Evolutionary conservation across 2,888 invertebrate species (phyloP).

Genomic region (Azorinus chamasolen): DNA sequence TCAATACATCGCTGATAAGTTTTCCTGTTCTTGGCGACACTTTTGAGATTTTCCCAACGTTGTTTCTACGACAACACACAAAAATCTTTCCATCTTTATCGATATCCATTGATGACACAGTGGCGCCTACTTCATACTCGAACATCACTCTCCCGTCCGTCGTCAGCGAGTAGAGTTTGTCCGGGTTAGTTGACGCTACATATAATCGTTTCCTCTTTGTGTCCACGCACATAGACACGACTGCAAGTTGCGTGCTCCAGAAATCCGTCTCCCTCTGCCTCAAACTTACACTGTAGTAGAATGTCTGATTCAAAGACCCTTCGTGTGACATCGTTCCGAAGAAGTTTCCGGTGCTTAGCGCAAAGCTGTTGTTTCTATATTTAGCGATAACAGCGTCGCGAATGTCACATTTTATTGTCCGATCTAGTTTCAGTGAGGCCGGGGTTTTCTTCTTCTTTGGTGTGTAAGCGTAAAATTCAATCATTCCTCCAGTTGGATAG

Average conservation of each 20-base stretch:
- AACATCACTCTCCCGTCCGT: constrained; percentile 43
- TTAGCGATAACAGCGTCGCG: constrained; percentile 29
- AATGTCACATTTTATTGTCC: constrained; percentile 50
- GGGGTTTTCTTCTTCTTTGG: constrained; percentile 33
- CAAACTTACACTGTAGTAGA: constrained; percentile 54
- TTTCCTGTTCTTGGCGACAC: constrained; percentile 41
- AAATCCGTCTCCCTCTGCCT: constrained; percentile 40
- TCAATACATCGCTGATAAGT: constrained; percentile 12
- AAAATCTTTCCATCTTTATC: constrained; percentile 34
- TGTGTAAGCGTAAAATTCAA: constrained; percentile 46
- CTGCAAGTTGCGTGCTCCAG: constrained; percentile 45
- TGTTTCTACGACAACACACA: constrained; percentile 20
- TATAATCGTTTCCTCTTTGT: constrained; percentile 42
- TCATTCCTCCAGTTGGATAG: constrained; percentile 42
- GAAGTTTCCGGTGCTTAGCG: constrained; percentile 45
- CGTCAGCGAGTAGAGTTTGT: constrained; percentile 42
- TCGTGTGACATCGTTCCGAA: constrained; percentile 49
- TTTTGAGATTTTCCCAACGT: constrained; percentile 24
- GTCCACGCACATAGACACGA: constrained; percentile 37
- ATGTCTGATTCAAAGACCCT: constrained; percentile 36
- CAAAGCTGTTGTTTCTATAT: constrained; percentile 42
- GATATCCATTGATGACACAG: constrained; percentile 30
- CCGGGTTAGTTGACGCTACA: constrained; percentile 35
- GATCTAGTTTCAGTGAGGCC: constrained; percentile 18
- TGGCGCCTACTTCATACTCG: constrained; percentile 33